Evolutionary conservation across 2,797 vertebrate genomes (phyloP).

Genomic region (Cephalopachus bancanus): DNA sequence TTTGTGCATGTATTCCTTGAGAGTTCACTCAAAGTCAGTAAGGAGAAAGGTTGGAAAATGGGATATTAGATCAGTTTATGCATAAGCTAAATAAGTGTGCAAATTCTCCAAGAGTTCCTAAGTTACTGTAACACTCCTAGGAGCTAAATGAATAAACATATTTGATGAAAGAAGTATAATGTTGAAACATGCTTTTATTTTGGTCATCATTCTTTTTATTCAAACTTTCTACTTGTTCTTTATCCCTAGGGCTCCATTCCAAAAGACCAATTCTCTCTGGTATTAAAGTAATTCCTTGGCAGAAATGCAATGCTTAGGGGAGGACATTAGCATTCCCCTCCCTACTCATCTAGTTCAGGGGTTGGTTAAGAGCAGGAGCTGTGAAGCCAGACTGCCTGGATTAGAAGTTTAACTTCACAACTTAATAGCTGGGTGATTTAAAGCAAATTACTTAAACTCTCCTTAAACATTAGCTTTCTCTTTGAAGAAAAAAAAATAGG

Average conservation of each 20-base stretch:
- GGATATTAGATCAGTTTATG: background rate
- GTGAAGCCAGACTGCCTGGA: background rate
- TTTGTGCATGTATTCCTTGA: background rate
- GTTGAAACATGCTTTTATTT: constrained; percentile 42
- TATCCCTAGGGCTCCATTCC: constrained; percentile 11
- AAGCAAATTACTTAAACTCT: constrained; percentile 12
- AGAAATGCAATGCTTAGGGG: background rate
- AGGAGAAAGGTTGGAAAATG: background rate
- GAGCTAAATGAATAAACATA: constrained; percentile 46
- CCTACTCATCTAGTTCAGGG: background rate
- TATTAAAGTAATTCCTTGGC: constrained; percentile 22
- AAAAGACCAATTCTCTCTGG: constrained; percentile 53
- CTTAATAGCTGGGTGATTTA: constrained; percentile 32
- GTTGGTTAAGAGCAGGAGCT: background rate
- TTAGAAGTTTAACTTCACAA: constrained; percentile 52
- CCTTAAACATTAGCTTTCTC: constrained; percentile 28
- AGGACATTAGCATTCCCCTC: background rate
- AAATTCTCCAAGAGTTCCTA: background rate
- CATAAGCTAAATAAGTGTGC: background rate
- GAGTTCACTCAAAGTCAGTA: background rate
- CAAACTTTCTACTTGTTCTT: constrained; percentile 62
- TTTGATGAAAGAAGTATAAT: constrained; percentile 49
- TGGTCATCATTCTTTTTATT: constrained; percentile 52
- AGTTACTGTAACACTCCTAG: background rate
- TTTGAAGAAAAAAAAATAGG: background rate